These are phyloP conservation scores for Ornithorhynchus anatinus DNA, from an alignment of 2,113 vertebrate genomes.

Conservation along the genomic window DNA sequence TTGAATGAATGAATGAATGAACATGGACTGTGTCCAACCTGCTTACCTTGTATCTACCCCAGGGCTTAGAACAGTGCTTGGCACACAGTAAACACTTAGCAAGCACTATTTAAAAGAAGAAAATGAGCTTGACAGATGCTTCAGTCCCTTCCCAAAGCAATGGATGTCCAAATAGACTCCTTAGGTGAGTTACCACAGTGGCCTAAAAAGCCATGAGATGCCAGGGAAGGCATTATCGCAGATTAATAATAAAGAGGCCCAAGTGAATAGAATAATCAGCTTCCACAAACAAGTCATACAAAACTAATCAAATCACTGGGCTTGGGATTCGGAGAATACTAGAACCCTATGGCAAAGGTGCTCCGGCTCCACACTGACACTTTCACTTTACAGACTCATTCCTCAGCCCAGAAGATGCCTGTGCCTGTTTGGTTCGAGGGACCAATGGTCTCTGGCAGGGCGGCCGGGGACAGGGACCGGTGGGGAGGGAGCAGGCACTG, in stretches of 20 bases:
- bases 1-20: no score
- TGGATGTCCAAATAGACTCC: background rate
- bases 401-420: background rate
- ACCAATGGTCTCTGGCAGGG: background rate
- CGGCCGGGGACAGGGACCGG: background rate
- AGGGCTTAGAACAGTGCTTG: no score
- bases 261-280: background rate
- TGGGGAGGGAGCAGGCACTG: background rate
- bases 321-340: background rate
- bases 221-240: background rate
- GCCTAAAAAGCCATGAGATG: background rate
- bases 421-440: background rate
- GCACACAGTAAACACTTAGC: no score
- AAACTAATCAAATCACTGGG: background rate
- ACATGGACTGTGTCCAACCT: no score
- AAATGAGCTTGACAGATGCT: no score
- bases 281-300: background rate
- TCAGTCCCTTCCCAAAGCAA: background rate
- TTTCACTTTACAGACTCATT: background rate
- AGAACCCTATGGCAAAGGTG: background rate
- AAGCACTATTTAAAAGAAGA: no score
- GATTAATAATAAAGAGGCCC: constrained; percentile 10
- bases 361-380: background rate
- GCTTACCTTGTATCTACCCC: no score
- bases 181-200: background rate